Percentiles rank a stretch among this genome's conserved stretches.
phyloP scores from a whole-genome alignment of 2,888 invertebrate genomes.

The Patella pellucida region DNA sequence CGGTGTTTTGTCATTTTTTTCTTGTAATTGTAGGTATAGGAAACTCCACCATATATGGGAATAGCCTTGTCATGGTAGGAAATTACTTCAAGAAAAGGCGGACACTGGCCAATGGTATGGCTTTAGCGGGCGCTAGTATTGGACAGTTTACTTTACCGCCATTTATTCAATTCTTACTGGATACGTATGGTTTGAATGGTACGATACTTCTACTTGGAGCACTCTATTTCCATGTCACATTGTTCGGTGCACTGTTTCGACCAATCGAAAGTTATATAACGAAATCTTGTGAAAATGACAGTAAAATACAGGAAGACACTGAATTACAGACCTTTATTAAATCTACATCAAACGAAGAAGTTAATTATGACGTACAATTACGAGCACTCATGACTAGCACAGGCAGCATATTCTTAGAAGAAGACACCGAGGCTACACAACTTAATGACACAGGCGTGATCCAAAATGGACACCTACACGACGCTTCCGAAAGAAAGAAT shows the following conservation, averaged over 20 bases:
- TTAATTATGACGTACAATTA: slow-evolving; percentile 10
- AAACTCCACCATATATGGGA: slow-evolving; percentile 60
- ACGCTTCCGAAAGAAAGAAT: slow-evolving; percentile 16
- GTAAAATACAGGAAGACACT: background rate
- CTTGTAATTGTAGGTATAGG: slow-evolving; percentile 50
- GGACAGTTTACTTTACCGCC: slow-evolving; percentile 62
- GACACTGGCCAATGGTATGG: slow-evolving; percentile 57
- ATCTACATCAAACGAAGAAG: slow-evolving; percentile 7
- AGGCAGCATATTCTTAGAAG: slow-evolving; percentile 44
- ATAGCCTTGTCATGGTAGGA: slow-evolving; percentile 57
- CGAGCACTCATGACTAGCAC: slow-evolving; percentile 36
- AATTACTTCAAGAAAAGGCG: slow-evolving; percentile 56
- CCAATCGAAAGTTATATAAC: slow-evolving; percentile 45
- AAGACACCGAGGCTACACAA: slow-evolving; percentile 1
- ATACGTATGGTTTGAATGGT: slow-evolving; percentile 44
- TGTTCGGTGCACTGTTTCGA: slow-evolving; percentile 52
- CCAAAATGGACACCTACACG: slow-evolving; percentile 6
- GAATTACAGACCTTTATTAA: background rate
- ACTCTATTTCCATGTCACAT: slow-evolving; percentile 50
- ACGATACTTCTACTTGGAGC: slow-evolving; percentile 43
- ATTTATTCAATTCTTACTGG: slow-evolving; percentile 52
- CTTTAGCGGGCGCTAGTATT: slow-evolving; percentile 59
- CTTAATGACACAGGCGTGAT: background rate
- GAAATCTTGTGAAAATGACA: background rate
- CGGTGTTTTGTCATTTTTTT: background rate